phyloP scores from a whole-genome alignment of 2,888 invertebrate genomes.

The Drosophila trichaetosa region DNA sequence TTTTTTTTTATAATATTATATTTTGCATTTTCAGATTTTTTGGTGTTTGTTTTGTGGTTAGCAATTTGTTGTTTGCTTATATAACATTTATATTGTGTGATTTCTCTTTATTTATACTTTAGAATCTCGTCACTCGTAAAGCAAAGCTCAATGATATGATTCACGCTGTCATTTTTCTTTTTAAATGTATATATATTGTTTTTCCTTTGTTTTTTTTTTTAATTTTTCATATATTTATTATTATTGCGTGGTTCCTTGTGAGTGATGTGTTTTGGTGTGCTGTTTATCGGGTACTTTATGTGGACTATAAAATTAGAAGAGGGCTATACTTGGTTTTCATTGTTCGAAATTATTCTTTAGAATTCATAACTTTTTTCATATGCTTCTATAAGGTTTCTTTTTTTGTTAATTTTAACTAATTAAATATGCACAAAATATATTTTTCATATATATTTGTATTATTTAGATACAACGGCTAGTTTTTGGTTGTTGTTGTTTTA shows the following conservation, averaged over 20 bases:
- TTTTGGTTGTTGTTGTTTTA: conserved; percentile 42
- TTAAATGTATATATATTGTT: conserved; percentile 17
- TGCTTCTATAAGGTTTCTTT: conserved; percentile 16
- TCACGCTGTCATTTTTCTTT: conserved; percentile 46
- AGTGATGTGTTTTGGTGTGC: conserved; percentile 32
- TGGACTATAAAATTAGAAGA: conserved; percentile 19
- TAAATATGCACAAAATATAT: conserved; percentile 18
- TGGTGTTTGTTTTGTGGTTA: conserved; percentile 32
- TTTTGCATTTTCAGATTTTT: conserved; percentile 24
- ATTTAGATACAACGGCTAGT: conserved; percentile 58
- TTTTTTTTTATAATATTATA: conserved; percentile 14
- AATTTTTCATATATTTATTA: conserved; percentile 8
- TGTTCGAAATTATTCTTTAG: conserved; percentile 28
- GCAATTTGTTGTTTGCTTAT: conserved; percentile 29
- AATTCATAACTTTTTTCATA: conserved; percentile 5
- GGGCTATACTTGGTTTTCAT: background rate
- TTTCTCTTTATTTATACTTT: conserved; percentile 51
- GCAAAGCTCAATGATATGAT: conserved; percentile 82
- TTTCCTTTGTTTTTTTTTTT: background rate
- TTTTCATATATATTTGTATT: conserved; percentile 23
- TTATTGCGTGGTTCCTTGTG: conserved; percentile 28
- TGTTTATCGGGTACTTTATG: conserved; percentile 5
- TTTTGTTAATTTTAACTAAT: conserved; percentile 21
- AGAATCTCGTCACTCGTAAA: conserved; percentile 66
- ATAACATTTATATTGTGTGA: conserved; percentile 54